These are phyloP conservation scores for Xenopus borealis DNA, from an alignment of 2,113 vertebrate species.

Conservation along the genomic window DNA sequence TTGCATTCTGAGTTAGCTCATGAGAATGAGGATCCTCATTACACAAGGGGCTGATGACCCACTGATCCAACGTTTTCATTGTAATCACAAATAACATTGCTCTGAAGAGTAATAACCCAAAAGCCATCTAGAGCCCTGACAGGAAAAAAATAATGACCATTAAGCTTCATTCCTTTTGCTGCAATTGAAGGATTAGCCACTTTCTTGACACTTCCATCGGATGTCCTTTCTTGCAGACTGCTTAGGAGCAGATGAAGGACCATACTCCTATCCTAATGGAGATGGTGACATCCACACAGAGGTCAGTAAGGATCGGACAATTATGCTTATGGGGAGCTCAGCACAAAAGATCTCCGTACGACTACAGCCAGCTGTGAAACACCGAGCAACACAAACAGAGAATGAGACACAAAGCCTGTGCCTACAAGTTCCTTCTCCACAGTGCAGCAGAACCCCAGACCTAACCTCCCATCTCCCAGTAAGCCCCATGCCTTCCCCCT, in stretches of 20 bases:
- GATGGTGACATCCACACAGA: slow-evolving; percentile 64
- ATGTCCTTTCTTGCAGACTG: not conserved
- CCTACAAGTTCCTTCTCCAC: slow-evolving; percentile 50
- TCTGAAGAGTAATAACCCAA: no score
- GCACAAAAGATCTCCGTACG: slow-evolving; percentile 67
- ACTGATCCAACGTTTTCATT: no score
- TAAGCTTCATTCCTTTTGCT: no score
- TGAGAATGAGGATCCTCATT: no score
- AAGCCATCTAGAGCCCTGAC: no score
- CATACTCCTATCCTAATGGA: slow-evolving; percentile 73
- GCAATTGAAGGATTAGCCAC: no score
- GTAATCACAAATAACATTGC: no score
- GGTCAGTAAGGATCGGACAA: slow-evolving; percentile 76
- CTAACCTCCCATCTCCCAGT: slow-evolving; percentile 56
- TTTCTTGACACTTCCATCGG: no score
- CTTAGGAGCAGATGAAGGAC: slow-evolving; percentile 77
- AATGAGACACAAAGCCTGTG: slow-evolving; percentile 28
- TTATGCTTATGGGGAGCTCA: slow-evolving; percentile 73
- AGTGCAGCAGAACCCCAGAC: slow-evolving; percentile 52
- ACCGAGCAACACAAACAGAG: slow-evolving; percentile 87
- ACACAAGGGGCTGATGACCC: no score
- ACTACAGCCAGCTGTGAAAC: slow-evolving; percentile 65
- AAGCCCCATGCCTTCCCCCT: slow-evolving; percentile 57
- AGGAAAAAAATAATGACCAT: no score
- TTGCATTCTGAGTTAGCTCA: no score